Percentiles rank a stretch among this genome's conserved stretches.
phyloP scores from a whole-genome alignment of 2,113 vertebrate species.

The Gallinago paraguaiae region DNA sequence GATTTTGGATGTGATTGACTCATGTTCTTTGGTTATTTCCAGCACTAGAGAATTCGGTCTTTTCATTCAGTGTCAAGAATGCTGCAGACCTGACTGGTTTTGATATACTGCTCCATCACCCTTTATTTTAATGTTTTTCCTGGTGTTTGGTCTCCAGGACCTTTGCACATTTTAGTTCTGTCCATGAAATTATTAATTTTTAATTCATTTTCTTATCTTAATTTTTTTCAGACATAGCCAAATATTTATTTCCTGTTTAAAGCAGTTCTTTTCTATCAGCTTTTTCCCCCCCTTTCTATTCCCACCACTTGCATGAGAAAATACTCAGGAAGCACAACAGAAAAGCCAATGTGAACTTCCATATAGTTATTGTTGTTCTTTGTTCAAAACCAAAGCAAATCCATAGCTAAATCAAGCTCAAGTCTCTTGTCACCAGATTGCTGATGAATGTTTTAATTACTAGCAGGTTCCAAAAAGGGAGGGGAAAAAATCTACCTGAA shows the following conservation, averaged over 20 bases:
- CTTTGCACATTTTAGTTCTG: background rate
- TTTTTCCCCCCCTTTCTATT: background rate
- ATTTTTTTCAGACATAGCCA: background rate
- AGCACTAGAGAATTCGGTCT: background rate
- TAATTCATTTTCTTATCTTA: background rate
- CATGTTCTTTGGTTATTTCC: background rate
- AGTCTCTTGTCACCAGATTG: slow-evolving; percentile 42
- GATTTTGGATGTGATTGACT: background rate
- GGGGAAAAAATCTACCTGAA: background rate
- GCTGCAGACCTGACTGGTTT: background rate
- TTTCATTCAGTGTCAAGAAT: background rate
- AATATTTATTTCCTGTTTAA: background rate
- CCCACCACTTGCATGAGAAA: background rate
- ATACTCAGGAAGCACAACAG: background rate
- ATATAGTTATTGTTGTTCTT: background rate
- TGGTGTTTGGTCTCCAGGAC: background rate
- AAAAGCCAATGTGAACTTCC: background rate
- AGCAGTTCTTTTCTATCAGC: background rate
- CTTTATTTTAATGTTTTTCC: background rate
- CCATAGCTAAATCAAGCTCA: slow-evolving; percentile 50
- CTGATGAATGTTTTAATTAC: slow-evolving; percentile 39
- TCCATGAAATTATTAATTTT: background rate
- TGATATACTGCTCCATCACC: background rate
- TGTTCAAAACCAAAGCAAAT: slow-evolving; percentile 49
- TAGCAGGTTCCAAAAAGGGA: background rate